These are phyloP conservation scores for Dexiosoma caninum DNA, from an alignment of 2,888 invertebrate species.

Conservation along the genomic window DNA sequence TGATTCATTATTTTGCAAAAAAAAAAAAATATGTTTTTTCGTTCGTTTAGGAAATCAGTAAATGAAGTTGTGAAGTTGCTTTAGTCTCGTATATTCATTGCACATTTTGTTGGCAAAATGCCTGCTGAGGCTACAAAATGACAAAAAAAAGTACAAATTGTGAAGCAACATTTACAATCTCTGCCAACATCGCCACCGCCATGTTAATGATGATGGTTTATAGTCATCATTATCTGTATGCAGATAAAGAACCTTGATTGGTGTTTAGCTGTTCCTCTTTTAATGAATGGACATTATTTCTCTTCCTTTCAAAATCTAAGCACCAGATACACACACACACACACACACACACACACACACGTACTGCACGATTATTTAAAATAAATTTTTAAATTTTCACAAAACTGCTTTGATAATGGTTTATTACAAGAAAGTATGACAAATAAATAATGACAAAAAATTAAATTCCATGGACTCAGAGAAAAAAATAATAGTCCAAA, in stretches of 20 bases:
- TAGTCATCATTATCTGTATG: slow-evolving; percentile 10
- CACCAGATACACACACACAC: too few species aligned
- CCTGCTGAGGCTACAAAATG: slow-evolving; percentile 35
- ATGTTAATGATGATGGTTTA: slow-evolving; percentile 26
- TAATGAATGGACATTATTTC: too few species aligned
- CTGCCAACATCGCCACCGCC: slow-evolving; percentile 4
- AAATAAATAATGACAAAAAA: too few species aligned
- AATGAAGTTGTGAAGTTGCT: background rate
- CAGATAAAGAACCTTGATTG: background rate
- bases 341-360: too few species aligned
- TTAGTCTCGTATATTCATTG: background rate
- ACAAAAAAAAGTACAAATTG: background rate
- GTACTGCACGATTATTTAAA: too few species aligned
- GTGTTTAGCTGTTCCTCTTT: background rate
- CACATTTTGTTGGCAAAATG: slow-evolving; percentile 51
- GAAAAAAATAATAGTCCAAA: too few species aligned
- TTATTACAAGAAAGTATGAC: too few species aligned
- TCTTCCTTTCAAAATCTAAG: too few species aligned
- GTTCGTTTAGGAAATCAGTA: background rate
- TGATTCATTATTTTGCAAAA: background rate
- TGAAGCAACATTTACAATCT: slow-evolving; percentile 4
- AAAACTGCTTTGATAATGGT: too few species aligned
- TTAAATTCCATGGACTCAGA: too few species aligned
- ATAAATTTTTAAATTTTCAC: too few species aligned
- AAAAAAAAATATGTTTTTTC: background rate